Evolutionary conservation across 2,888 invertebrate genomes (phyloP).

Genomic region (Caenorhabditis japonica): DNA sequence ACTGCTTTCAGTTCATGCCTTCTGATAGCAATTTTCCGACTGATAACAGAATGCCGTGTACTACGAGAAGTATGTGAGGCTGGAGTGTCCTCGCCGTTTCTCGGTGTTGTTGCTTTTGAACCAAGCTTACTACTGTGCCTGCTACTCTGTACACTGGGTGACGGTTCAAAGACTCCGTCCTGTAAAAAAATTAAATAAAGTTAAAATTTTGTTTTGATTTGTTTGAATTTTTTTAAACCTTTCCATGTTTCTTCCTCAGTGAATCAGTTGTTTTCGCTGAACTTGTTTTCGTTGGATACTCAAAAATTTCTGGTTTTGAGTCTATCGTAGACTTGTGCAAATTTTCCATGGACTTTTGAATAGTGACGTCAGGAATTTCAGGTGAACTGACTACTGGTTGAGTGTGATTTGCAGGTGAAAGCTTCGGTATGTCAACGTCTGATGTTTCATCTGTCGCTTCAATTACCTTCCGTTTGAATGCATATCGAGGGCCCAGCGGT

Average conservation of each 20-base stretch:
- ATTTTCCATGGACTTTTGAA: conserved; percentile 53
- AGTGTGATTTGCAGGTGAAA: conserved; percentile 12
- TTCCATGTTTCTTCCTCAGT: conserved; percentile 18
- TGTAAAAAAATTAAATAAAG: conserved; percentile 15
- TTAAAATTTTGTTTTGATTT: too few species aligned
- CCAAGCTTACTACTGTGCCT: conserved; percentile 29
- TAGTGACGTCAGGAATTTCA: conserved; percentile 60
- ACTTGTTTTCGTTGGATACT: conserved; percentile 1
- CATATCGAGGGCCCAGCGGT: conserved; percentile 7
- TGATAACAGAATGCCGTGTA: conserved; percentile 54
- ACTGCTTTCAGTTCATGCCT: conserved; percentile 50
- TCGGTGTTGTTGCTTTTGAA: conserved; percentile 30
- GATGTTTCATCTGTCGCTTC: conserved; percentile 52
- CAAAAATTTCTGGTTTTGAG: conserved; percentile 10
- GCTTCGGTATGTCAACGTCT: conserved; percentile 55
- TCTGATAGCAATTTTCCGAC: conserved; percentile 58
- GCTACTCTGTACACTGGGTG: conserved; percentile 33
- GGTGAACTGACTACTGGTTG: conserved; percentile 52
- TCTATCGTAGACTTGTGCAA: conserved; percentile 34
- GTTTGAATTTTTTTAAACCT: conserved; percentile 3
- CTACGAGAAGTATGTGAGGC: conserved; percentile 51
- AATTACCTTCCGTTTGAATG: conserved; percentile 41
- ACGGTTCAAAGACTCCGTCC: conserved; percentile 18
- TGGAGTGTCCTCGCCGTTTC: conserved; percentile 42
- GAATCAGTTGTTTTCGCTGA: conserved; percentile 18